Evolutionary conservation across 2,113 vertebrate genomes (phyloP).

Genomic region (Boulengeromyrus knoepffleri): DNA sequence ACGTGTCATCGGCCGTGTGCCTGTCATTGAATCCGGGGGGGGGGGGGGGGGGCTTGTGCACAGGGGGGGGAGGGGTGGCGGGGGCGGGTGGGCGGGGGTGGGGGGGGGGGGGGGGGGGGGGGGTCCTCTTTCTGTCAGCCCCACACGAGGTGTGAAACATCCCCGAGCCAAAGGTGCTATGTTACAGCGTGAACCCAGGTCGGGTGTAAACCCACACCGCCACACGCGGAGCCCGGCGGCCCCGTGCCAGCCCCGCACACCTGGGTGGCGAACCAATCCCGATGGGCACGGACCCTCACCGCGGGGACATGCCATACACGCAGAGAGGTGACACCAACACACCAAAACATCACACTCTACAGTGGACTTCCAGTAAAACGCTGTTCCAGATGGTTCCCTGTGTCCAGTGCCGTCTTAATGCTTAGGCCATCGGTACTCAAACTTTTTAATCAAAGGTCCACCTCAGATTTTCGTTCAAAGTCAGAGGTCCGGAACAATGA

Average conservation of each 20-base stretch:
- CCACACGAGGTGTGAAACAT: slow-evolving; percentile 39
- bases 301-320: not conserved
- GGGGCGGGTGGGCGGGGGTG: slow-evolving; percentile 33
- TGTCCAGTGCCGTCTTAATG: not conserved
- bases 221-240: slow-evolving; percentile 35
- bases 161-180: slow-evolving; percentile 56
- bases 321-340: not conserved
- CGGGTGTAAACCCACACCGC: slow-evolving; percentile 58
- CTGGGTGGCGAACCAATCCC: not conserved
- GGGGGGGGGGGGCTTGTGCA: not conserved
- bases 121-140: slow-evolving; percentile 38
- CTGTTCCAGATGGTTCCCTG: not conserved
- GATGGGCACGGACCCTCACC: not conserved
- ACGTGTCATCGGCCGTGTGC: slow-evolving; percentile 48
- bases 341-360: not conserved
- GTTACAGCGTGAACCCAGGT: slow-evolving; percentile 61
- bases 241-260: slow-evolving; percentile 41
- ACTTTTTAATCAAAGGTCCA: not conserved
- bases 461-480: not conserved
- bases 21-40: slow-evolving; percentile 50
- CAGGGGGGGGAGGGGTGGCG: too few species aligned
- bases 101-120: slow-evolving; percentile 42
- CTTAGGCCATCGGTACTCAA: not conserved
- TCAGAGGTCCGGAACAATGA: not conserved
- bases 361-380: not conserved